Percentiles rank a stretch among this genome's conserved stretches.
Evolutionary conservation across 2,888 invertebrate species (phyloP).

Genomic region (Oxycera nigricornis): DNA sequence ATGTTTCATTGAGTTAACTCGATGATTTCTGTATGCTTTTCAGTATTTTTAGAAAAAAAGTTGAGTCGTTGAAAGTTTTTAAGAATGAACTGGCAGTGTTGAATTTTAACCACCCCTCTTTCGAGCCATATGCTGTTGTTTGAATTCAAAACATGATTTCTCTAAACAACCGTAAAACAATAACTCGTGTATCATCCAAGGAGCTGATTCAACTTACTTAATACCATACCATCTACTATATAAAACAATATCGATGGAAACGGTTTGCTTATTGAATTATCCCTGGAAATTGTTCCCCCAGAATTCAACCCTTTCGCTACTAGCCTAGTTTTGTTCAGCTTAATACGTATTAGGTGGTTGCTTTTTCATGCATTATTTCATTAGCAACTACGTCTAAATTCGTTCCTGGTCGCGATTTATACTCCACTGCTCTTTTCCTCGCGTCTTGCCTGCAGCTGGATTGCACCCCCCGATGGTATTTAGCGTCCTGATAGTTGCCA

Average conservation of each 20-base stretch:
- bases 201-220: no score
- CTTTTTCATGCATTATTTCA: slow-evolving; percentile 27
- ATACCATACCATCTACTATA: no score
- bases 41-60: no score
- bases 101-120: no score
- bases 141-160: no score
- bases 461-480: slow-evolving; percentile 8
- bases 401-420: slow-evolving; percentile 24
- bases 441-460: neutral
- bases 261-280: slow-evolving; percentile 21
- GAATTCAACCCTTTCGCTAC: slow-evolving; percentile 26
- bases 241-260: slow-evolving; percentile 16
- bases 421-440: slow-evolving; percentile 27
- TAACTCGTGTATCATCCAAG: no score
- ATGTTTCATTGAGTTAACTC: no score
- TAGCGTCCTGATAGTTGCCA: slow-evolving; percentile 18
- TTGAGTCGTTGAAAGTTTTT: no score
- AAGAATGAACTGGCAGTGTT: no score
- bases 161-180: no score
- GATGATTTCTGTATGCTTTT: no score
- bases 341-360: neutral
- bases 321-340: slow-evolving; percentile 20
- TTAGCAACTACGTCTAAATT: slow-evolving; percentile 34
- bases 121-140: no score
- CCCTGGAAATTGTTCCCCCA: slow-evolving; percentile 7